Conservation (phyloP, 2,797 vertebrate species). For the Acropternis orthonyx region DNA sequence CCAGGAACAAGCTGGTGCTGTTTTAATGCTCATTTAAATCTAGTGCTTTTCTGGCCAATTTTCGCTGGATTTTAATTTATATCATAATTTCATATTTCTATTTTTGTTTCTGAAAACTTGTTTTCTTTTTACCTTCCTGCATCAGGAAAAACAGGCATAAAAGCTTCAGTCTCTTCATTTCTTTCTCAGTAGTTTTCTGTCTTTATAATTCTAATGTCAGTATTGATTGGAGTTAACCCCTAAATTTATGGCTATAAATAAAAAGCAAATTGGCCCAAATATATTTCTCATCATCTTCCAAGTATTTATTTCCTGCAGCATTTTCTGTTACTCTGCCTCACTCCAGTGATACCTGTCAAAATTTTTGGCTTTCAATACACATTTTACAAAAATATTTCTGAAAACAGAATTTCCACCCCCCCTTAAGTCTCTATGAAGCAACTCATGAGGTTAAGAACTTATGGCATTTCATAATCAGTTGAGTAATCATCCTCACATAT, state of each 20-base stretch:
- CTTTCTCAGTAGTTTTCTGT: not conserved
- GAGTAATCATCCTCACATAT: not conserved
- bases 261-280: not conserved
- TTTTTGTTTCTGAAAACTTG: conserved; percentile 12
- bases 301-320: not conserved
- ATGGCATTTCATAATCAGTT: not conserved
- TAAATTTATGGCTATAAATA: not conserved
- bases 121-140: not conserved
- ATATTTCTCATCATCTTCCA: not conserved
- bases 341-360: not conserved
- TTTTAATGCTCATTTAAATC: conserved; percentile 64
- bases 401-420: not conserved
- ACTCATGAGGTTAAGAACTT: not conserved
- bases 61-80: conserved; percentile 13
- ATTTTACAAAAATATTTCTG: not conserved
- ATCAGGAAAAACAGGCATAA: not conserved
- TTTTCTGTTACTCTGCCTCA: not conserved
- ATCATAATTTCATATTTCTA: not conserved
- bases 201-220: not conserved
- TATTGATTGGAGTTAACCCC: not conserved
- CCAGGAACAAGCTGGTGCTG: conserved; percentile 53
- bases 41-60: conserved; percentile 20
- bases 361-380: not conserved
- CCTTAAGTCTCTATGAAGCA: not conserved
- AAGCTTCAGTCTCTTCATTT: not conserved